A percentile compares a stretch with the other conserved stretches of the same genome.
Evolutionary conservation across 2,797 vertebrate species (phyloP).

Genomic region (Acropternis orthonyx): DNA sequence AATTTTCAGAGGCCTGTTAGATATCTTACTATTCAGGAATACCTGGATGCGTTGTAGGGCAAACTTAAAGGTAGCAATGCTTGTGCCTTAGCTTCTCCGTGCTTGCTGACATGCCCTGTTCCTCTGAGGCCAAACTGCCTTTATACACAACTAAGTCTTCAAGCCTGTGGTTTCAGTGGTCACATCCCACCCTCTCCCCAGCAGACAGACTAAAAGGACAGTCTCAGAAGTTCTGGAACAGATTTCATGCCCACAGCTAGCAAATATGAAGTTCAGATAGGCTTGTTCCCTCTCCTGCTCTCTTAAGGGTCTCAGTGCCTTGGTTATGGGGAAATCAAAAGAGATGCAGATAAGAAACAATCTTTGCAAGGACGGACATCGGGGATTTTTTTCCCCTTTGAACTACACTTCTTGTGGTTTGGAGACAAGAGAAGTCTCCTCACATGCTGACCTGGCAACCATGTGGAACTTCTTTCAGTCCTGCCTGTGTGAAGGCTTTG

Average conservation of each 20-base stretch:
- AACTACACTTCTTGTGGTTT: neutral
- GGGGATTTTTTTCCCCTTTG: neutral
- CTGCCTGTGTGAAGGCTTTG: neutral
- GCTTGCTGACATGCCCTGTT: accelerated
- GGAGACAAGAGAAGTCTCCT: neutral
- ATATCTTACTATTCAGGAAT: neutral
- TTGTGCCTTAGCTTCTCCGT: neutral
- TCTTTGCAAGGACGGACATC: neutral
- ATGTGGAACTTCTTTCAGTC: neutral
- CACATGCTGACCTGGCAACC: neutral
- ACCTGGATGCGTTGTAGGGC: neutral
- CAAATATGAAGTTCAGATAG: neutral
- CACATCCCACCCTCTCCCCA: neutral
- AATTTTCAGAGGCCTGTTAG: neutral
- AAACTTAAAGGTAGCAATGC: neutral
- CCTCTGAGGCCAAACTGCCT: neutral
- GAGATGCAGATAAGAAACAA: neutral
- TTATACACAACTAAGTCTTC: neutral
- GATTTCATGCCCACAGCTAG: neutral
- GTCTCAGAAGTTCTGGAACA: neutral
- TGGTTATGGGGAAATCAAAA: neutral
- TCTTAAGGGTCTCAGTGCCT: neutral
- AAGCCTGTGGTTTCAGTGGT: neutral
- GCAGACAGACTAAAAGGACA: neutral
- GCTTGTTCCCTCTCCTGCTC: neutral